phyloP scores from a whole-genome alignment of 2,888 invertebrate species.

The Epinotia nisella region DNA sequence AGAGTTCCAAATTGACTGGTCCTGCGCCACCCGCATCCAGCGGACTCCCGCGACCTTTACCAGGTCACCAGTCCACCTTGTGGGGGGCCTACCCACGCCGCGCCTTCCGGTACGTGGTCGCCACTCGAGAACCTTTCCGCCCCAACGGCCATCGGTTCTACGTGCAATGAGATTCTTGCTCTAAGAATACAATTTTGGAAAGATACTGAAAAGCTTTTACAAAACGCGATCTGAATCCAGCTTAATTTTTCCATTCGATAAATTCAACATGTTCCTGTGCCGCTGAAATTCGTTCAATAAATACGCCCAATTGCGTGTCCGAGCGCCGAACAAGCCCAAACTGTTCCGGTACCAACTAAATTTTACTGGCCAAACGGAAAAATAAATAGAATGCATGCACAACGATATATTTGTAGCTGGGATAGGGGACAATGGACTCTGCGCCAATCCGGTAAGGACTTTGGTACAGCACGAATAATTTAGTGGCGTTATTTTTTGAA shows the following conservation, averaged over 20 bases:
- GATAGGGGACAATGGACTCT: background rate
- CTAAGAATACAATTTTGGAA: too few species aligned
- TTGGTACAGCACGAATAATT: background rate
- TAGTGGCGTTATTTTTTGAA: background rate
- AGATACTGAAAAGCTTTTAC: too few species aligned
- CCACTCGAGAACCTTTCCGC: too few species aligned
- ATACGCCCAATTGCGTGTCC: slow-evolving; percentile 12
- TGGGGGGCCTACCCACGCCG: too few species aligned
- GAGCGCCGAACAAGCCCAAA: slow-evolving; percentile 7
- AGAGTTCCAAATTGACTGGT: too few species aligned
- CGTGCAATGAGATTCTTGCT: too few species aligned
- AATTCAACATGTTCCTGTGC: background rate
- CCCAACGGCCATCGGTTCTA: too few species aligned
- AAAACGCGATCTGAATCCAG: background rate
- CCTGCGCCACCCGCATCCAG: too few species aligned
- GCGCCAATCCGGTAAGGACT: background rate
- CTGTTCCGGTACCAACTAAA: slow-evolving; percentile 15
- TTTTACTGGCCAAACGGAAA: slow-evolving; percentile 15
- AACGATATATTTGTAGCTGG: background rate
- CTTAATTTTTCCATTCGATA: background rate
- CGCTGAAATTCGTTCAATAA: slow-evolving; percentile 6
- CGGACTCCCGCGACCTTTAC: too few species aligned
- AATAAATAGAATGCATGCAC: slow-evolving; percentile 20
- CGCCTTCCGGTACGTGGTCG: too few species aligned
- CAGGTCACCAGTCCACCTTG: too few species aligned